Evolutionary conservation across 2,797 vertebrate species (phyloP).

Genomic region (Sebastes baramenuke): DNA sequence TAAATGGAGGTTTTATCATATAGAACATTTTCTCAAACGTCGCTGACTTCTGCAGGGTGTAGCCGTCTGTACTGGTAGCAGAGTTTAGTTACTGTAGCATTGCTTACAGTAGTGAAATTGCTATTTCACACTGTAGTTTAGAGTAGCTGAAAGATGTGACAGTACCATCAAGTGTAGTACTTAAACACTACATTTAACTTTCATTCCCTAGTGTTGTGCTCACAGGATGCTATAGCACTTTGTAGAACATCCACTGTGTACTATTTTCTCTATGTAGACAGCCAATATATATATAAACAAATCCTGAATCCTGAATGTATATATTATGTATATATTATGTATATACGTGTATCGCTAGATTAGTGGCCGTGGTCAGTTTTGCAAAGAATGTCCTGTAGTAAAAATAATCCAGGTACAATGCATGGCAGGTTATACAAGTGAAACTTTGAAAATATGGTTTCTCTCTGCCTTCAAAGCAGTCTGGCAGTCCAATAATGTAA

Average conservation of each 20-base stretch:
- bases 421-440: background rate
- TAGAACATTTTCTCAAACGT: background rate
- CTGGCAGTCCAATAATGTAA: background rate
- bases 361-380: background rate
- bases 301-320: no score
- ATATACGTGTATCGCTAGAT: background rate
- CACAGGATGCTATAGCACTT: background rate
- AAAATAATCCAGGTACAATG: background rate
- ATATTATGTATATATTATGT: background rate
- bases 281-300: no score
- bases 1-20: conserved; percentile 28
- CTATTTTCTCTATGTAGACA: background rate
- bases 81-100: background rate
- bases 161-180: background rate
- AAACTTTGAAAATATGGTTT: background rate
- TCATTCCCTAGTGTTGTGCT: background rate
- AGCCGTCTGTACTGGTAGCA: background rate
- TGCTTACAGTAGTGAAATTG: background rate
- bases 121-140: background rate
- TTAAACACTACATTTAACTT: background rate
- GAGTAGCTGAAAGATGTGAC: background rate
- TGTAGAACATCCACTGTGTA: background rate
- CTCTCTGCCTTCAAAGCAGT: background rate
- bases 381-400: background rate
- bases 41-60: background rate